Evolutionary conservation across 2,113 vertebrate genomes (phyloP), one percentile per base, ranked within the genome.

Genomic region (Tauraco erythrolophus): DNA sequence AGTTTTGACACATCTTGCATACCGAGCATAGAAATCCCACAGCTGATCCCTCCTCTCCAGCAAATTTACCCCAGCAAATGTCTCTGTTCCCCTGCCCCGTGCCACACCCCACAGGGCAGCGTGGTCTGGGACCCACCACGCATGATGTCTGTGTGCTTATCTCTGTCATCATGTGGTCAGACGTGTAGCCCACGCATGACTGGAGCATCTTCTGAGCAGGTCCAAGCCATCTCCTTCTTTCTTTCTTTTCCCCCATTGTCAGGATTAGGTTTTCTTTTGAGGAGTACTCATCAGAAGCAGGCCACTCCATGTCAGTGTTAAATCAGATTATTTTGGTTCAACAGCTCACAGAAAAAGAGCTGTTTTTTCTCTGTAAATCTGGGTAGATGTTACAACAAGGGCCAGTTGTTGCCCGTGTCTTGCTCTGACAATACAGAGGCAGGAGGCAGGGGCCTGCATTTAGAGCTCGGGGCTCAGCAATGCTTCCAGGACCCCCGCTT

Each of bases 161-260:
- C 1, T 45, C 37, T 61, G 14, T 35, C 21, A 15, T 43, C 39
- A 7, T 2, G 27, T 24, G 11, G 62, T 54, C 50, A 77, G 35
- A 45, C 2, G 4, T 17, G n/a, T 24, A 48, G 39, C 17, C 39
- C 48, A 43, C 0, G 0, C 15, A 8, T 2, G 8, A 54, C 24
- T 3, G 46, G 37, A 66, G 54, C 68, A 66, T 65, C 64, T 83
- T 58, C 58, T 78, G 51, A 1, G 0, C 37, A n/a, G 17, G 4
- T 50, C 54, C 64, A 89, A 54, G 57, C 5, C 33, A 51, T 58
- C 30, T 51, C 39, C n/a, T 57, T 25, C 57, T 33, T 75, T 30
- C 11, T 35, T 60, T 64, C 27, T 50, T 83, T 77, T 15, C 31
- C 17, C 5, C 6, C 24, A 13, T 56, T 88, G 12, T 75, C 61